A percentile compares a stretch with the other conserved stretches of the same genome.
These are phyloP conservation scores for Oceanites oceanicus DNA, from an alignment of 2,113 vertebrate species.

Conservation along the genomic window DNA sequence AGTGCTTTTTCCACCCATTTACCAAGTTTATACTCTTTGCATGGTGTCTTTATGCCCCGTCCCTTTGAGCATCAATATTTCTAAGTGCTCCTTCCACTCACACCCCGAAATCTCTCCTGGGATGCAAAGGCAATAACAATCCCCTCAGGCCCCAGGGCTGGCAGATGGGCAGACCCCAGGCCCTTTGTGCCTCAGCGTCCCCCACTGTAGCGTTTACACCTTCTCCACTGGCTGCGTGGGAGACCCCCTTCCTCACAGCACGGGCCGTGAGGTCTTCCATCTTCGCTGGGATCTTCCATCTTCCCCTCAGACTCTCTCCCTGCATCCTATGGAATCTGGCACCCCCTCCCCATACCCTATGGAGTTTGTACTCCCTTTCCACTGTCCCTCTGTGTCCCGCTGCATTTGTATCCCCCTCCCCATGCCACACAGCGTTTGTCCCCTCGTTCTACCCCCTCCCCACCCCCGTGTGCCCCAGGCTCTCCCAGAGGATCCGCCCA, in stretches of 20 bases:
- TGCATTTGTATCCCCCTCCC: neutral
- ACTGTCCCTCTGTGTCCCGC: neutral
- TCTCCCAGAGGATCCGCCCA: neutral
- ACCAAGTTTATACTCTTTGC: neutral
- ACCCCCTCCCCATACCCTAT: neutral
- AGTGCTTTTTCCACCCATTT: neutral
- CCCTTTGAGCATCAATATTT: neutral
- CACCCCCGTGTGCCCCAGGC: neutral
- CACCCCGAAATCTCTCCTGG: neutral
- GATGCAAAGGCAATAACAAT: neutral
- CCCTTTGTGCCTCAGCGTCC: neutral
- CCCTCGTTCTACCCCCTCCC: too few relatives aligned
- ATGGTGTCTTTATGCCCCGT: neutral
- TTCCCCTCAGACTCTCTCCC: too few relatives aligned
- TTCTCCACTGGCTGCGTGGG: neutral
- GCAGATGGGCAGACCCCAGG: neutral
- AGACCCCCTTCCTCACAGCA: neutral
- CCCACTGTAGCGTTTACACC: neutral
- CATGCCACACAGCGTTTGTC: too few relatives aligned
- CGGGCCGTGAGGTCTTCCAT: neutral
- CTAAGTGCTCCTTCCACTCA: too few relatives aligned
- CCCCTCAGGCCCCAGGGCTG: neutral
- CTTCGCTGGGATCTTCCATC: neutral
- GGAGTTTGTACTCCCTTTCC: too few relatives aligned
- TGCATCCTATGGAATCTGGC: neutral